phyloP scores from a whole-genome alignment of 2,113 vertebrate genomes.

The Pungitius pungitius region DNA sequence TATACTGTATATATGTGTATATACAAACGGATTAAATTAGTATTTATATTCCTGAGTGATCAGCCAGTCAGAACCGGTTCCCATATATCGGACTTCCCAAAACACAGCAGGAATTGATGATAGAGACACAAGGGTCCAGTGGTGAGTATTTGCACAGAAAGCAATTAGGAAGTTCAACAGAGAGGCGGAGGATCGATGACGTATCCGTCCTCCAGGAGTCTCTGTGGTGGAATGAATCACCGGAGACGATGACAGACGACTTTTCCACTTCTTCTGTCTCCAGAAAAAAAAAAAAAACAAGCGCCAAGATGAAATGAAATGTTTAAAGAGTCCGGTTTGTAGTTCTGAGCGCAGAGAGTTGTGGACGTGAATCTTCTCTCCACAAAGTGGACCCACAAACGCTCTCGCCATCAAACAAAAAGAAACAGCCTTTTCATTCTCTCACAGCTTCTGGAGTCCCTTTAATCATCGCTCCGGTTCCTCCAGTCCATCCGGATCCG shows the following conservation, averaged over 20 bases:
- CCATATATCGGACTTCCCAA: background rate
- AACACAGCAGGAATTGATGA: conserved; percentile 1
- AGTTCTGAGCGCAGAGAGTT: background rate
- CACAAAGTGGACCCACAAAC: background rate
- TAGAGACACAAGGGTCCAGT: background rate
- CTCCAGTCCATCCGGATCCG: too few relatives aligned
- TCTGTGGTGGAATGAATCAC: background rate
- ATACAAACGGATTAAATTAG: background rate
- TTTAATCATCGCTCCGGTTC: background rate
- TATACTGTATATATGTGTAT: too few relatives aligned
- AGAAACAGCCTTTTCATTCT: background rate
- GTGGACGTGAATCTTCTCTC: background rate
- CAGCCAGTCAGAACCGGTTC: background rate
- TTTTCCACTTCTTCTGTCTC: background rate
- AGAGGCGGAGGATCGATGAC: background rate
- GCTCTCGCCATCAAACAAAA: background rate
- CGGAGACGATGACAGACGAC: conserved; percentile 1
- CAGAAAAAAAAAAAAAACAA: too few relatives aligned
- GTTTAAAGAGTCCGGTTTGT: background rate
- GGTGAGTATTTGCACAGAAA: conserved; percentile 8
- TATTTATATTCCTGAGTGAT: background rate
- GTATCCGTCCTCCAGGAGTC: background rate
- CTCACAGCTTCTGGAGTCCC: background rate
- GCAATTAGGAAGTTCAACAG: conserved; percentile 3
- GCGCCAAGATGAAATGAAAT: background rate